Evolutionary conservation across 2,113 vertebrate genomes (phyloP).

Genomic region (Hippolais icterina): DNA sequence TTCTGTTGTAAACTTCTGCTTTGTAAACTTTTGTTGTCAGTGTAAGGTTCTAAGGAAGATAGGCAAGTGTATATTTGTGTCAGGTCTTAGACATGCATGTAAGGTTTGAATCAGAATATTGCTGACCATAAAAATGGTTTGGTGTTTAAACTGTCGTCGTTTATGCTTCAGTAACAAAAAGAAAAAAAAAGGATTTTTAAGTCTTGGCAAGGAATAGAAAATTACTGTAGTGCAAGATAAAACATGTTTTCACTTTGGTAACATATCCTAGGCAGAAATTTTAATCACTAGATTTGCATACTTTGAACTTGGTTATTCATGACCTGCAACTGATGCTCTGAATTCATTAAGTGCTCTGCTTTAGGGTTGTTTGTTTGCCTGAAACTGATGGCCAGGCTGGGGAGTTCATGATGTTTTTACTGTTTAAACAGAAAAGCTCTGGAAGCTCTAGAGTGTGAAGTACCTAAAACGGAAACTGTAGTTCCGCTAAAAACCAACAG

Average conservation of each 20-base stretch:
- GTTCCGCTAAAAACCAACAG: not conserved
- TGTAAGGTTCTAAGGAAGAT: not conserved
- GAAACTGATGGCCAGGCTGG: not conserved
- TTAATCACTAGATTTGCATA: not conserved
- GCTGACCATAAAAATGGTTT: not conserved
- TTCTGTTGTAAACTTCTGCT: not conserved
- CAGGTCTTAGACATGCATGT: fast-evolving
- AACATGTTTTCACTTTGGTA: slow-evolving; percentile 17
- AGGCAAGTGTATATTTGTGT: not conserved
- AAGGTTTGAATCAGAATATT: not conserved
- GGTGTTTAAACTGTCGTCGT: not conserved
- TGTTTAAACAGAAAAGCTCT: not conserved
- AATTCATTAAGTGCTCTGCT: not conserved
- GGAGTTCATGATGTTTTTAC: not conserved
- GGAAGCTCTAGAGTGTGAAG: not conserved
- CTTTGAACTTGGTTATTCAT: slow-evolving; percentile 28
- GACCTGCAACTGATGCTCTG: not conserved
- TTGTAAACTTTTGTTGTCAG: not conserved
- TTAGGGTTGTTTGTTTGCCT: not conserved
- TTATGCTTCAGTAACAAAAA: not conserved
- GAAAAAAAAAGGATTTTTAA: not conserved
- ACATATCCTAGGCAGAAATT: not conserved
- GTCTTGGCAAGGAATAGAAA: not conserved
- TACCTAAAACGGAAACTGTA: not conserved
- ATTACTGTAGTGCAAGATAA: not conserved